Evolutionary conservation across 2,888 invertebrate species (phyloP).

Genomic region (Eristalis pertinax): DNA sequence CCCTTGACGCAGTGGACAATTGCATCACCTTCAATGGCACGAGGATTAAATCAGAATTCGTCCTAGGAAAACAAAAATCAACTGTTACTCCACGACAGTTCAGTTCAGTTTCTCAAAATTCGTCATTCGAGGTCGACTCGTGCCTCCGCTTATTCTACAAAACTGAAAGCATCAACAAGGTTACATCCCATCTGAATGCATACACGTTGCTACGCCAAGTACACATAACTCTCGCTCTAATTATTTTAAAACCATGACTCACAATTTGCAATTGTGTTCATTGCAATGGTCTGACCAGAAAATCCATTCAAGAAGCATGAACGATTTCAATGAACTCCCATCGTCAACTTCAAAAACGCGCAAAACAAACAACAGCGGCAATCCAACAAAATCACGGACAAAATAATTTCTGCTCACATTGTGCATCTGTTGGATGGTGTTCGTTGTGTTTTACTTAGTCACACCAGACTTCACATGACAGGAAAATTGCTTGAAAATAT

Average conservation of each 20-base stretch:
- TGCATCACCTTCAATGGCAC: too few relatives aligned
- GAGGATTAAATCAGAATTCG: too few relatives aligned
- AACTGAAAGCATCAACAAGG: too few relatives aligned
- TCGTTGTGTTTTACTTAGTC: constrained; percentile 56
- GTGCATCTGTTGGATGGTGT: constrained; percentile 40
- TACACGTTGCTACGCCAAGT: not conserved
- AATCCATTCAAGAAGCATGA: constrained; percentile 56
- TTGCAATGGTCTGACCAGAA: constrained; percentile 42
- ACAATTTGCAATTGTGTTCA: not conserved
- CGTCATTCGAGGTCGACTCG: too few relatives aligned
- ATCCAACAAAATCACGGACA: constrained; percentile 38
- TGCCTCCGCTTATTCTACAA: too few relatives aligned
- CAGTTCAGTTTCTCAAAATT: too few relatives aligned
- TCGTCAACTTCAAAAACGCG: not conserved
- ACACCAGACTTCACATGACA: constrained; percentile 68
- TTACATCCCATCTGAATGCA: not conserved
- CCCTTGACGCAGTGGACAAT: too few relatives aligned
- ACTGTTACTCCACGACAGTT: too few relatives aligned
- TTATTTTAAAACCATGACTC: not conserved
- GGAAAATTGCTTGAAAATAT: constrained; percentile 58
- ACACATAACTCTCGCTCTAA: not conserved
- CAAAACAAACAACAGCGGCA: not conserved
- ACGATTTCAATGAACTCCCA: constrained; percentile 49
- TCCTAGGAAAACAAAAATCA: too few relatives aligned
- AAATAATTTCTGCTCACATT: constrained; percentile 47